A percentile compares a stretch with the other conserved stretches of the same genome.
These are phyloP conservation scores for Phalacrocorax carbo DNA, from an alignment of 2,113 vertebrate species.

Conservation along the genomic window DNA sequence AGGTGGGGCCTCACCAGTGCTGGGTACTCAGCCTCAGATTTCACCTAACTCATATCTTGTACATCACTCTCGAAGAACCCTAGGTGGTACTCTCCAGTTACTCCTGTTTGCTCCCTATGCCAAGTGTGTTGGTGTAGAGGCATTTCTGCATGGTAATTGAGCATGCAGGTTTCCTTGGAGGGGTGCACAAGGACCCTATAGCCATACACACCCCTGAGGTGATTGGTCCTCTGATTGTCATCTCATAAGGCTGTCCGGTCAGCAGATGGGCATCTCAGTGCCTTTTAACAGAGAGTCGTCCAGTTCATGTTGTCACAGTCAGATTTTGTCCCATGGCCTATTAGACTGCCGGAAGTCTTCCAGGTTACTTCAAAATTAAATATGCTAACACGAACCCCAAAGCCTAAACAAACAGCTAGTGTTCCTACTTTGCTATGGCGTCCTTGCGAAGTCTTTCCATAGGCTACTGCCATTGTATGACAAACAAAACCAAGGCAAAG, in stretches of 20 bases:
- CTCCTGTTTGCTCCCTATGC: too few relatives aligned
- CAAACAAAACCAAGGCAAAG: not conserved
- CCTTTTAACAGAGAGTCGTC: too few relatives aligned
- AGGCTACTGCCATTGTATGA: not conserved
- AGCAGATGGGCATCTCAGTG: too few relatives aligned
- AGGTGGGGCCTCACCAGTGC: too few relatives aligned
- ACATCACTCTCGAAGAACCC: not conserved
- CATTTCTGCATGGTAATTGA: too few relatives aligned
- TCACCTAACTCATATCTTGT: not conserved
- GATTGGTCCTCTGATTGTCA: too few relatives aligned
- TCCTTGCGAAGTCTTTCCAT: not conserved
- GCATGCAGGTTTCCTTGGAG: too few relatives aligned
- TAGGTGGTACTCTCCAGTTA: not conserved
- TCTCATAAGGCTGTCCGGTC: too few relatives aligned
- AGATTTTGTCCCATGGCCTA: not conserved
- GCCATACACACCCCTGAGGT: too few relatives aligned
- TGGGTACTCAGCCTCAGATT: too few relatives aligned
- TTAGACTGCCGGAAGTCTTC: not conserved
- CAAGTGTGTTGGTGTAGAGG: too few relatives aligned
- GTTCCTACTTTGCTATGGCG: not conserved
- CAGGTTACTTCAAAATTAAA: not conserved
- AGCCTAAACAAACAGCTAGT: not conserved
- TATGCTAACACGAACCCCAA: not conserved
- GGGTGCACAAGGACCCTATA: too few relatives aligned
- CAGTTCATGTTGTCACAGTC: not conserved